Percentiles rank a stretch among this genome's conserved stretches.
Evolutionary conservation across 2,113 vertebrate species (phyloP).

Genomic region (Neolamprologus sp.): DNA sequence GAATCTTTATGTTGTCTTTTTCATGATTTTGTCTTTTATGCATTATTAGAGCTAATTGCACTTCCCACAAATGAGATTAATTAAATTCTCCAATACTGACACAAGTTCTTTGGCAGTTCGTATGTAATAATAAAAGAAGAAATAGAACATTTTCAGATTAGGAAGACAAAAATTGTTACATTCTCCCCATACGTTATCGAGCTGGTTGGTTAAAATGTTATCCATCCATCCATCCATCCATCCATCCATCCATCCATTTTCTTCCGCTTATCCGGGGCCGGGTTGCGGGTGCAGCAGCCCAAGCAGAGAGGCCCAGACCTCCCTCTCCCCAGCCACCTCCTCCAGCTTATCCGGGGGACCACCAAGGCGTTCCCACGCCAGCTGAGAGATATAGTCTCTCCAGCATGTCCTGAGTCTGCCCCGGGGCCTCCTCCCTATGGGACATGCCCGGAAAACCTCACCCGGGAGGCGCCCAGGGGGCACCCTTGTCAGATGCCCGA

Average conservation of each 20-base stretch:
- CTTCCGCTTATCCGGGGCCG: neutral
- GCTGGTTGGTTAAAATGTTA: neutral
- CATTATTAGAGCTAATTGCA: neutral
- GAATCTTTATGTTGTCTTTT: constrained; percentile 1
- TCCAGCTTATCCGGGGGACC: neutral
- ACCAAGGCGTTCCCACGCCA: neutral
- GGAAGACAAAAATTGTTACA: neutral
- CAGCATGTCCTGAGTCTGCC: neutral
- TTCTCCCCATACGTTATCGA: neutral
- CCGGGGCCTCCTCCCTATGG: neutral
- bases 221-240: neutral
- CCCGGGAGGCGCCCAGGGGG: neutral
- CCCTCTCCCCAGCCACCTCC: neutral
- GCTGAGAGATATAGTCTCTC: neutral
- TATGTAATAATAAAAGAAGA: neutral
- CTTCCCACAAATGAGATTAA: neutral
- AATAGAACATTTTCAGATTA: neutral
- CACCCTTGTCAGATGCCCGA: neutral
- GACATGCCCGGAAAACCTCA: neutral
- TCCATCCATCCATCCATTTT: neutral
- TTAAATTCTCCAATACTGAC: neutral
- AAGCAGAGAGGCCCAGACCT: neutral
- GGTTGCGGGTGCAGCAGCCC: neutral
- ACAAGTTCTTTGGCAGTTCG: neutral
- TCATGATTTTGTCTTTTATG: neutral